phyloP scores from a whole-genome alignment of 2,888 invertebrate species.

The Prenolepis imparis region DNA sequence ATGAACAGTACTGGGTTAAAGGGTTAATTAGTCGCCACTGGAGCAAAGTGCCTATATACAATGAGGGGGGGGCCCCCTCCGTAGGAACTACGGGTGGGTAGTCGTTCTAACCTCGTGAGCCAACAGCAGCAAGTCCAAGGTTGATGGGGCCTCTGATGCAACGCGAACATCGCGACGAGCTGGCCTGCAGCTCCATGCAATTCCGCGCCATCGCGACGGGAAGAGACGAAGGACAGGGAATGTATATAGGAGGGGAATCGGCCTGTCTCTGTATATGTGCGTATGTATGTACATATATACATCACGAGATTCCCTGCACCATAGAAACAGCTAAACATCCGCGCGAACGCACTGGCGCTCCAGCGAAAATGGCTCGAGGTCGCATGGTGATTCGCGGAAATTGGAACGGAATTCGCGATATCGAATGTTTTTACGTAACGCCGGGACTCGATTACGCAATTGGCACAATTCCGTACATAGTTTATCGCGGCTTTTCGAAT shows the following conservation, averaged over 20 bases:
- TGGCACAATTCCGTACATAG: neutral
- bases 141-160: conserved; percentile 73
- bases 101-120: conserved; percentile 79
- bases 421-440: neutral
- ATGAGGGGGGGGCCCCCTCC: conserved; percentile 27
- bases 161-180: conserved; percentile 60
- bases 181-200: conserved; percentile 40
- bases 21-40: conserved; percentile 81
- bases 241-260: neutral
- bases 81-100: conserved; percentile 84
- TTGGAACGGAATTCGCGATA: conserved; percentile 45
- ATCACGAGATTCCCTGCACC: conserved; percentile 33
- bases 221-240: neutral
- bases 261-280: too few species aligned
- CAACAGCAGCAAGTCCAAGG: conserved; percentile 79
- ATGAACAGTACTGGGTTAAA: conserved; percentile 49
- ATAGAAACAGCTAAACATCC: neutral
- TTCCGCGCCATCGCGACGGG: conserved; percentile 25
- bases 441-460: neutral
- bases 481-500: neutral
- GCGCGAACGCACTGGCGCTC: neutral
- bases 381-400: conserved; percentile 29
- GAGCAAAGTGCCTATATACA: conserved; percentile 68
- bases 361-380: conserved; percentile 33
- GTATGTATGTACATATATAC: neutral